Evolutionary conservation across 2,888 invertebrate genomes (phyloP).

Genomic region (Gastrophysa polygoni): DNA sequence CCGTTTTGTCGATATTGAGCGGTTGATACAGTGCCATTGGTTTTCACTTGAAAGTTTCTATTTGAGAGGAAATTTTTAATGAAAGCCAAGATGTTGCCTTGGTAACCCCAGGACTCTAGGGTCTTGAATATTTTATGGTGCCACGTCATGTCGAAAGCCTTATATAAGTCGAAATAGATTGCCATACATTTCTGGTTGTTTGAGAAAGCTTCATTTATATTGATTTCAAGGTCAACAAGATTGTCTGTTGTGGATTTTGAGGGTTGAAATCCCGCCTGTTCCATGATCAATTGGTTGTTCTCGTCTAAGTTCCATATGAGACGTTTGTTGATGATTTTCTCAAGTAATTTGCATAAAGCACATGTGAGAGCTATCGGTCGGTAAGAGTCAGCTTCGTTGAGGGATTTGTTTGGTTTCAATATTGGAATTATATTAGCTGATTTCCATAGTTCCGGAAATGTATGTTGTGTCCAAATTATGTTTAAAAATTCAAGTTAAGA

Average conservation of each 20-base stretch:
- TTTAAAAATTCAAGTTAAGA: not conserved
- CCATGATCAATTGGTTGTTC: too few relatives aligned
- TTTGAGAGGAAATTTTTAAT: not conserved
- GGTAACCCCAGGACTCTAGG: too few relatives aligned
- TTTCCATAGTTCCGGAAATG: constrained; percentile 1
- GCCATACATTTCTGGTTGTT: too few relatives aligned
- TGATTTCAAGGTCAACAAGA: not conserved
- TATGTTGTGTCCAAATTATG: not conserved
- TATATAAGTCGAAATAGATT: not conserved
- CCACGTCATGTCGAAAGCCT: too few relatives aligned
- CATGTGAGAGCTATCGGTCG: too few relatives aligned
- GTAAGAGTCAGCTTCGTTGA: not conserved
- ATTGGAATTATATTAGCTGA: not conserved
- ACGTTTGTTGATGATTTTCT: constrained; percentile 1
- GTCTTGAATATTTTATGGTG: too few relatives aligned
- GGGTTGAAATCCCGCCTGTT: too few relatives aligned
- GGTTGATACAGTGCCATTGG: too few relatives aligned
- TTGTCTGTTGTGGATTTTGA: too few relatives aligned
- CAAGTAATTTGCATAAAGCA: not conserved
- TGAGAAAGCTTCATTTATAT: too few relatives aligned
- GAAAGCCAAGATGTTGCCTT: too few relatives aligned
- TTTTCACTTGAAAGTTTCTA: not conserved
- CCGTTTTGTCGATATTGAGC: too few relatives aligned
- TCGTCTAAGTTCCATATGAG: not conserved
- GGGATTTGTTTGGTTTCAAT: not conserved